phyloP scores from a whole-genome alignment of 2,888 invertebrate genomes.

The Volucella inflata region DNA sequence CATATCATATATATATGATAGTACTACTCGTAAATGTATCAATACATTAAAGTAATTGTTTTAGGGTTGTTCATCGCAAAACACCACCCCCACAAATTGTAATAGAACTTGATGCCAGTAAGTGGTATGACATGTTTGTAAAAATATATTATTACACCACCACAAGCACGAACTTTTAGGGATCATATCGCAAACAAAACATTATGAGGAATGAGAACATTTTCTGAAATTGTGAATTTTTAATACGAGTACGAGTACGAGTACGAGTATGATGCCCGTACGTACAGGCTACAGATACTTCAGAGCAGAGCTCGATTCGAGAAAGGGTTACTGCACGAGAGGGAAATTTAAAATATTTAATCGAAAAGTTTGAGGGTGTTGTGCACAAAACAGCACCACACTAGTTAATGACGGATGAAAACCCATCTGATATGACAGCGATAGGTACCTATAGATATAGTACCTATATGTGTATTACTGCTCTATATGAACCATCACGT shows the following conservation, averaged over 20 bases:
- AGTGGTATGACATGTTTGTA: slow-evolving; percentile 27
- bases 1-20: too few species aligned
- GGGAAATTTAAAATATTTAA: slow-evolving; percentile 56
- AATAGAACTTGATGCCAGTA: slow-evolving; percentile 2
- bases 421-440: slow-evolving; percentile 46
- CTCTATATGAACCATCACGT: slow-evolving; percentile 46
- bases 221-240: slow-evolving; percentile 4
- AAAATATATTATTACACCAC: slow-evolving; percentile 19
- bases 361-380: slow-evolving; percentile 28
- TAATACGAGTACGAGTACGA: not conserved
- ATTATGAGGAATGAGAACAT: not conserved
- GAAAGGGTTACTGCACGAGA: slow-evolving; percentile 32
- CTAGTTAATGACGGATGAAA: slow-evolving; percentile 54
- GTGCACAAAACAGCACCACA: slow-evolving; percentile 16
- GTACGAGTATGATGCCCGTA: too few species aligned
- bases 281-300: too few species aligned
- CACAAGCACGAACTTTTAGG: slow-evolving; percentile 10
- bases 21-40: not conserved
- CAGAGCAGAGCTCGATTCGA: not conserved
- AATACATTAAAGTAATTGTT: slow-evolving; percentile 2
- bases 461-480: not conserved
- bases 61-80: not conserved
- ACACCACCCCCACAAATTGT: not conserved
- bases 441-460: not conserved
- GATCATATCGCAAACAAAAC: not conserved